These are phyloP conservation scores for Euphysa ruthae DNA, from an alignment of 30 jellyfish, hydroid and myxozoan genomes.

Conservation along the genomic window DNA sequence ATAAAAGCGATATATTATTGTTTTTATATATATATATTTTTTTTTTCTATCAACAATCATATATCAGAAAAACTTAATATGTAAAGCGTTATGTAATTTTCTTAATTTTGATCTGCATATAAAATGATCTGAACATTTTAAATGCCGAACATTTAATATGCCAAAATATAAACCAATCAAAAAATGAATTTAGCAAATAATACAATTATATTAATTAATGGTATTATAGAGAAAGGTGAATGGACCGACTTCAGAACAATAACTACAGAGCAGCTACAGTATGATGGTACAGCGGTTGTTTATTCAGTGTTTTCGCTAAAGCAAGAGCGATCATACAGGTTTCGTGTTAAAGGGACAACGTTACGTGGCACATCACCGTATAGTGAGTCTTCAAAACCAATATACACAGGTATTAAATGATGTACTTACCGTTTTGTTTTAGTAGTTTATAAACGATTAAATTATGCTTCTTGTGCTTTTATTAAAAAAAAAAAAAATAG, in stretches of 20 bases:
- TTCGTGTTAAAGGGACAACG: constrained; percentile 59
- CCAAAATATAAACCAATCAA: too few relatives aligned
- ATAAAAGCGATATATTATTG: too few relatives aligned
- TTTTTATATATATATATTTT: too few relatives aligned
- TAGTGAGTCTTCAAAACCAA: constrained; percentile 42
- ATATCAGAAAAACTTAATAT: too few relatives aligned
- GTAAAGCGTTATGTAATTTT: too few relatives aligned
- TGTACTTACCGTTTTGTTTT: not conserved
- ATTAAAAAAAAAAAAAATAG: too few relatives aligned
- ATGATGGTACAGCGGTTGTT: constrained; percentile 38
- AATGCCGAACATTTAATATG: too few relatives aligned
- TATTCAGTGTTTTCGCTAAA: constrained; percentile 37
- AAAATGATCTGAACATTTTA: too few relatives aligned
- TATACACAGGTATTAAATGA: constrained; percentile 46
- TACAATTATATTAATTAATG: not conserved
- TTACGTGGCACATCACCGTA: constrained; percentile 56
- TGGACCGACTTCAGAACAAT: constrained; percentile 51
- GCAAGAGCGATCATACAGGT: constrained; percentile 48
- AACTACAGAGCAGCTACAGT: constrained; percentile 25
- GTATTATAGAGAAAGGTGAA: constrained; percentile 32
- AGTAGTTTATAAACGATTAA: not conserved
- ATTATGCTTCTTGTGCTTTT: too few relatives aligned
- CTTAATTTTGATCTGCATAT: too few relatives aligned
- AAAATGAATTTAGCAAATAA: not conserved
- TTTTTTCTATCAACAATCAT: too few relatives aligned